A percentile compares a stretch with the other conserved stretches of the same genome.
Evolutionary conservation across 2,797 vertebrate genomes (phyloP).

Genomic region (Fringilla coelebs): DNA sequence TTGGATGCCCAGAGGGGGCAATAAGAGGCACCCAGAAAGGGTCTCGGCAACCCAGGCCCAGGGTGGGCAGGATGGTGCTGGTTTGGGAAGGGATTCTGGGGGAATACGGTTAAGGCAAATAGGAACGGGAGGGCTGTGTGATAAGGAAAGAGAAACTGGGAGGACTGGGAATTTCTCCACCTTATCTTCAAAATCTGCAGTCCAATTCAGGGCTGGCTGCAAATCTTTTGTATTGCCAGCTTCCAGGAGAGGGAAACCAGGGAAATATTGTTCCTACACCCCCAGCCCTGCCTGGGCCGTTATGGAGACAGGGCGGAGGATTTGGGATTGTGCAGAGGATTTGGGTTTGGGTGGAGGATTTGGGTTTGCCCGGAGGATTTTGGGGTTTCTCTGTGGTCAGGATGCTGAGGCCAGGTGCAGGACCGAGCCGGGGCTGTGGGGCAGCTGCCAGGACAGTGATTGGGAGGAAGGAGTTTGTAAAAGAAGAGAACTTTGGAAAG

Average conservation of each 20-base stretch:
- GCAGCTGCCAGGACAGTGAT: neutral
- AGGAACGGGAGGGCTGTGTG: too few relatives aligned
- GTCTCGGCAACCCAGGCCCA: neutral
- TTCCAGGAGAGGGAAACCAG: neutral
- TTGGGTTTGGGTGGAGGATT: neutral
- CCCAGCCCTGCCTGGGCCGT: neutral
- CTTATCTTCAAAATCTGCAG: neutral
- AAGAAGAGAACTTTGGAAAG: fast-evolving
- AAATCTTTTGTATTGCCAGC: neutral
- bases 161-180: neutral
- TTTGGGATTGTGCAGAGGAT: neutral
- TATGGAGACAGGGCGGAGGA: fast-evolving
- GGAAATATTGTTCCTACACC: too few relatives aligned
- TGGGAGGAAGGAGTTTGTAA: too few relatives aligned
- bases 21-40: neutral
- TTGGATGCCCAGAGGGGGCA: fast-evolving
- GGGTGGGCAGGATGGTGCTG: too few relatives aligned
- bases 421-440: neutral
- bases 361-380: neutral
- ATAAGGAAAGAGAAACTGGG: neutral
- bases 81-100: neutral
- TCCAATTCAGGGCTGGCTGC: neutral
- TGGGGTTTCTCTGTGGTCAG: fast-evolving
- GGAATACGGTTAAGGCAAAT: neutral
- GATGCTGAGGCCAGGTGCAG: neutral